These are phyloP conservation scores for Nemoura dubitans DNA, from an alignment of 2,888 invertebrate species.

Conservation along the genomic window DNA sequence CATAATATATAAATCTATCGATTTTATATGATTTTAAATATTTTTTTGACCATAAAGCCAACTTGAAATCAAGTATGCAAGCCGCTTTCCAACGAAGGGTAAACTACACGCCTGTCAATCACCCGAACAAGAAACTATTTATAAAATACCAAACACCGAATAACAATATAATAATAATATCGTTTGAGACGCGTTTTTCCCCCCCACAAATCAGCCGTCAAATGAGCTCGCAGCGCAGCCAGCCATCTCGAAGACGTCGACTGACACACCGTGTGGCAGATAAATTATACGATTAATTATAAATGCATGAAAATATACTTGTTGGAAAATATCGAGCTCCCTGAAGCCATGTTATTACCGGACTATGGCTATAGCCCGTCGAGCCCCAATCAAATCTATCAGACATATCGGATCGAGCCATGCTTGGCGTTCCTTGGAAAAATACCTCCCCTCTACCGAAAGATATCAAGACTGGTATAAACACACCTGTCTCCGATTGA, in stretches of 20 bases:
- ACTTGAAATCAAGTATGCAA: not conserved
- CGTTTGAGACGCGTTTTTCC: not conserved
- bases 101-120: constrained; percentile 33
- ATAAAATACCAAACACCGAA: constrained; percentile 35
- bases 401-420: not conserved
- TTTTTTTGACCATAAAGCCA: not conserved
- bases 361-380: not conserved
- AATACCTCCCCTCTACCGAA: not conserved
- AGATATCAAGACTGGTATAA: too few relatives aligned
- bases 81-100: not conserved
- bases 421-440: not conserved
- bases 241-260: not conserved
- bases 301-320: constrained; percentile 36
- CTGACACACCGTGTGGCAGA: constrained; percentile 32
- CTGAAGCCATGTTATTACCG: not conserved
- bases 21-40: too few relatives aligned
- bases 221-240: not conserved
- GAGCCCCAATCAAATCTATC: not conserved
- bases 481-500: not conserved
- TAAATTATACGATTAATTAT: constrained; percentile 41
- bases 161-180: constrained; percentile 30
- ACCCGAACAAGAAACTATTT: constrained; percentile 28
- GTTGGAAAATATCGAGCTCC: not conserved
- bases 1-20: too few relatives aligned
- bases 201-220: constrained; percentile 26